Conservation (phyloP, 2,113 vertebrate species). For the Meles meles region DNA sequence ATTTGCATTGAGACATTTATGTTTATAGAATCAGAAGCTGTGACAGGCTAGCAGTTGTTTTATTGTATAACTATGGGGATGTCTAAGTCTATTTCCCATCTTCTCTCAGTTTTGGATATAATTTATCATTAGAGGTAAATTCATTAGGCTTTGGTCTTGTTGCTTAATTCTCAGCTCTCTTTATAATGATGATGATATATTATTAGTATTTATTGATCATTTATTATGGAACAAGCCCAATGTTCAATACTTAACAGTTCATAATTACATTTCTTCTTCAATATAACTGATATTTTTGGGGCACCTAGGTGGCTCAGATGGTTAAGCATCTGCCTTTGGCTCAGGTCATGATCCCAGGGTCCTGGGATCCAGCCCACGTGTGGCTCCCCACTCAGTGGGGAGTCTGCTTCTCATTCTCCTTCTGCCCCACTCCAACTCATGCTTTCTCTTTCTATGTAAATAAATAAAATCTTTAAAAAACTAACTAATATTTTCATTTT, state of each 20-base stretch:
- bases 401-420: background rate
- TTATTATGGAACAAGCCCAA: background rate
- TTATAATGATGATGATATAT: background rate
- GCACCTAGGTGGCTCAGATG: background rate
- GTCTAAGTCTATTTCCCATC: background rate
- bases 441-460: background rate
- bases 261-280: background rate
- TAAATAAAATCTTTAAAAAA: background rate
- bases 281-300: background rate
- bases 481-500: background rate
- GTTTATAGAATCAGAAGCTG: constrained; percentile 57
- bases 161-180: background rate
- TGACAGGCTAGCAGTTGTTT: constrained; percentile 66
- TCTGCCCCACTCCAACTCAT: background rate
- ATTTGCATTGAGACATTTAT: constrained; percentile 64
- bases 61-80: constrained; percentile 75
- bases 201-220: background rate
- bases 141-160: background rate
- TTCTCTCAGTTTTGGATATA: background rate
- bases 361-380: background rate
- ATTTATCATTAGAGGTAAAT: background rate
- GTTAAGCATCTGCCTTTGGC: background rate
- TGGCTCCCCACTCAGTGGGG: background rate
- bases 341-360: background rate
- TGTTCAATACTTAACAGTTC: background rate